Evolutionary conservation across 2,113 vertebrate species (phyloP).

Genomic region (Isichthys henryi): DNA sequence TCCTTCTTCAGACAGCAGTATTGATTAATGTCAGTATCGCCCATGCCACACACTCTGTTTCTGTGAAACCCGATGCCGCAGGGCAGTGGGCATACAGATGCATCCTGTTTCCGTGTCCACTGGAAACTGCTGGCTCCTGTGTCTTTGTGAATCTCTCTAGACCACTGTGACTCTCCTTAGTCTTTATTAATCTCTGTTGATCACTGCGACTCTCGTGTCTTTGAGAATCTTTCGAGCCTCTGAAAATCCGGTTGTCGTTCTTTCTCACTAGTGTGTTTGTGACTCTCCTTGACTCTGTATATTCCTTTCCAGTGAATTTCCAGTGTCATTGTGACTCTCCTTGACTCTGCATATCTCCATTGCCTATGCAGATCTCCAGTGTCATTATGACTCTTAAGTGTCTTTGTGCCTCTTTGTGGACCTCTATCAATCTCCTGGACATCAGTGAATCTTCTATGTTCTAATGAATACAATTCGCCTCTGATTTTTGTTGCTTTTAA

Average conservation of each 20-base stretch:
- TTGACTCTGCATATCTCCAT: too few species aligned
- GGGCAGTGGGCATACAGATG: not conserved
- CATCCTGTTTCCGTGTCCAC: not conserved
- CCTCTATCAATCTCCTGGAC: not conserved
- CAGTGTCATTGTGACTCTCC: not conserved
- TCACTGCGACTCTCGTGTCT: not conserved
- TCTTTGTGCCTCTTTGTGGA: not conserved
- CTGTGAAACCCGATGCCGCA: slow-evolving; percentile 29
- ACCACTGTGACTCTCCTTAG: not conserved
- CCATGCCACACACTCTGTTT: slow-evolving; percentile 27
- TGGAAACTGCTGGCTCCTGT: not conserved
- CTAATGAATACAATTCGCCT: not conserved
- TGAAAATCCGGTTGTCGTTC: not conserved
- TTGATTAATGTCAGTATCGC: slow-evolving; percentile 42
- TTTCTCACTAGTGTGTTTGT: not conserved
- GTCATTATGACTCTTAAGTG: not conserved
- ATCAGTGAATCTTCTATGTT: not conserved
- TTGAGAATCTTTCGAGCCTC: not conserved
- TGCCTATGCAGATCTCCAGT: not conserved
- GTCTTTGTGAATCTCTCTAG: not conserved
- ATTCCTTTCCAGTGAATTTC: too few species aligned
- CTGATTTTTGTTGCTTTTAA: not conserved
- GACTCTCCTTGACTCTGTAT: not conserved
- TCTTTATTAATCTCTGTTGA: not conserved
- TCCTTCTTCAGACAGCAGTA: slow-evolving; percentile 45